Evolutionary conservation across 2,797 vertebrate genomes (phyloP).

Genomic region (Pipistrellus kuhlii): DNA sequence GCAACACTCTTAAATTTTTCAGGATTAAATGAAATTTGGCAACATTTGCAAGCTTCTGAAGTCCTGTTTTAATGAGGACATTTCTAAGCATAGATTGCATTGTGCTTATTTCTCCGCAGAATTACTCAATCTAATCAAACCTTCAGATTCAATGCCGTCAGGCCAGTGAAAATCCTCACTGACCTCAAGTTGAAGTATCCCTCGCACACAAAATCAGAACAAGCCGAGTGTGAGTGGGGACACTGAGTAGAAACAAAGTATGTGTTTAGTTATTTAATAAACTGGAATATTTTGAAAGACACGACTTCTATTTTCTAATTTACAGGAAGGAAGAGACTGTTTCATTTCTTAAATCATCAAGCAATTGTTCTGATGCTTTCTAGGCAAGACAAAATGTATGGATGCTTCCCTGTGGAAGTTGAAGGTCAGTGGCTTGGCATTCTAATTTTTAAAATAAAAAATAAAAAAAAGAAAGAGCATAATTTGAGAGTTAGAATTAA

Average conservation of each 20-base stretch:
- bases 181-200: neutral
- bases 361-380: neutral
- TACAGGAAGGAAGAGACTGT: conserved; percentile 28
- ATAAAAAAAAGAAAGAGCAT: neutral
- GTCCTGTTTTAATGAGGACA: conserved; percentile 6
- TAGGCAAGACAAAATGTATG: neutral
- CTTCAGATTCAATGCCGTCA: neutral
- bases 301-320: conserved; percentile 44
- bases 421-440: neutral
- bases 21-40: conserved; percentile 54
- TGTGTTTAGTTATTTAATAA: conserved; percentile 48
- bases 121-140: conserved; percentile 26
- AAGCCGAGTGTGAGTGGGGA: neutral
- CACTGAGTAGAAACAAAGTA: neutral
- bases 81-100: conserved; percentile 45
- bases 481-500: conserved; percentile 2
- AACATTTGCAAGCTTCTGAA: conserved; percentile 34
- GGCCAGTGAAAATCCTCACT: neutral
- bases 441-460: neutral
- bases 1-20: conserved; percentile 25
- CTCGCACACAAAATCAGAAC: neutral
- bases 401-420: neutral
- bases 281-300: conserved; percentile 3
- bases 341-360: conserved; percentile 44
- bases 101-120: conserved; percentile 41